phyloP scores from a whole-genome alignment of 92 coral and sea anemone genomes.

The Umimayanthus chanpuru region DNA sequence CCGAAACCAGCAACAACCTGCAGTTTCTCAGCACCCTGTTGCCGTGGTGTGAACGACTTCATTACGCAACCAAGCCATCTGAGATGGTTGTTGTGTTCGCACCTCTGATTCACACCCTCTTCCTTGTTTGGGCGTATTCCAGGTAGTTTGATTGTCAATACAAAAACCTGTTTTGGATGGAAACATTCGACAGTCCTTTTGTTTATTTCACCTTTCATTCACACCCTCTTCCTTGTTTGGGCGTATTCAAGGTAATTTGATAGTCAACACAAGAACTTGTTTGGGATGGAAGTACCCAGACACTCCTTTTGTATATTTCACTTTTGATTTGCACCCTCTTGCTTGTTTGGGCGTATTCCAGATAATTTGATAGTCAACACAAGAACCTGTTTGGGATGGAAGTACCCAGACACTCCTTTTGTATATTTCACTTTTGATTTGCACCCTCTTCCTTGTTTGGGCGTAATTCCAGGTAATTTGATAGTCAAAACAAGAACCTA shows the following conservation, averaged over 20 bases:
- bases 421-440: conserved; percentile 94
- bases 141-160: conserved; percentile 58
- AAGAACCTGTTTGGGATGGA: not conserved
- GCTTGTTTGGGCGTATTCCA: conserved; percentile 95
- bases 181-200: too few species aligned
- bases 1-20: conserved; percentile 92
- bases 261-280: not conserved
- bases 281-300: too few species aligned
- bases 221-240: conserved; percentile 96
- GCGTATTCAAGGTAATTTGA: conserved; percentile 81
- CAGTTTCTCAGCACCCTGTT: conserved; percentile 88
- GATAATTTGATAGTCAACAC: conserved; percentile 49
- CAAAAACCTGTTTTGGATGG: not conserved
- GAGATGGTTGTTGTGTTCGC: conserved; percentile 83
- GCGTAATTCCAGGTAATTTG: conserved; percentile 85
- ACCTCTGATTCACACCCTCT: conserved; percentile 94
- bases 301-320: too few species aligned
- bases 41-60: conserved; percentile 98
- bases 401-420: too few species aligned
- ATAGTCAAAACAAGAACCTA: not conserved
- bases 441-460: conserved; percentile 96
- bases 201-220: conserved; percentile 75
- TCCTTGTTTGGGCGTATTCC: conserved; percentile 93
- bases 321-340: conserved; percentile 92
- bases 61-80: conserved; percentile 76